Evolutionary conservation across 2,888 invertebrate genomes (phyloP), one percentile per base, ranked within the genome.

Genomic region (Hipparchia semele): DNA sequence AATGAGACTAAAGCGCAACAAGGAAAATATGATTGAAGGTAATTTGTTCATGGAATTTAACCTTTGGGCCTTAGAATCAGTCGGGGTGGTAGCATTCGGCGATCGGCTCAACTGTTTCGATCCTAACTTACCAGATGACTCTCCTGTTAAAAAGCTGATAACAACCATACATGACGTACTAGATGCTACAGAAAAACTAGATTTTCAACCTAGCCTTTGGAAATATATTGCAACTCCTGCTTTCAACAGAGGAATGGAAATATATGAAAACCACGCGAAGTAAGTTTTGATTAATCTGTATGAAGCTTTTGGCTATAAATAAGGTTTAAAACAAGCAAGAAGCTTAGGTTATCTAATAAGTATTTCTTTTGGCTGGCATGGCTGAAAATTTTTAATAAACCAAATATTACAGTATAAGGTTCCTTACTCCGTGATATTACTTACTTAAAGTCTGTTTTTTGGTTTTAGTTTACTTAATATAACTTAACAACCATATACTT

Each of bases 11-110:
- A 84, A 94, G 73, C 93, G 94, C 65, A 77, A 95, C 76, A 85
- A 88, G 6, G 87, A 94, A 0, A 87, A 94, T 49, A 95, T 95
- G 86, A 91, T 96, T 72, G 94, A 94, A 1, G 86, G 87, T 0
- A 91, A 95, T 73, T 95, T 96, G 64, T 85, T 89, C 67, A 89
- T 90, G 39, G 95, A 95, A 84, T 87, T 96, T 80, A 94, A 94
- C 76, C 91, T 95, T 78, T 96, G 96, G 96, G 93, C 95, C 0
- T 83, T 96, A 45, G 96, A 96, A 83, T 95, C 94, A 0, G 86
- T 90, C 9, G 88, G 84, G 0, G 83, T 90, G 65, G 88, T 93
- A 0, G 90, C 90, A 0, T 79, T 93, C 5, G 93, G 93, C 0
- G 84, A 84, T 8, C 85, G 92, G 0, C 79, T 93, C 0, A 88